Conservation (phyloP, 2,113 vertebrate species). For the Capra hircus region DNA sequence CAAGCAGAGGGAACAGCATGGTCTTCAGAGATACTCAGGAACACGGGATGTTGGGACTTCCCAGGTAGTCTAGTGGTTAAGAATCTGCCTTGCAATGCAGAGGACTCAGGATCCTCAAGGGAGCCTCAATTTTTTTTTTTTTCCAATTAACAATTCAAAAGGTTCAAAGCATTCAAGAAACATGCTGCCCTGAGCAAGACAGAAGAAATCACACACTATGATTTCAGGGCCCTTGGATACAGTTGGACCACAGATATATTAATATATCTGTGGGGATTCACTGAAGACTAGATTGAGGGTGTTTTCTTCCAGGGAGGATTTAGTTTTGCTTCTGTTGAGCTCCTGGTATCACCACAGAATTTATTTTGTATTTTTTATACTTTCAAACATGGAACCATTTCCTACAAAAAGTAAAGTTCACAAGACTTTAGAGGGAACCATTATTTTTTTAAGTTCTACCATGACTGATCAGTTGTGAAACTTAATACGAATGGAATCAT, state of each 20-base stretch:
- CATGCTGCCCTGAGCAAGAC: too few species aligned
- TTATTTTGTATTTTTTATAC: background rate
- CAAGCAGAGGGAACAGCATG: background rate
- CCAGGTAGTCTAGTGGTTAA: background rate
- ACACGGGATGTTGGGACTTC: background rate
- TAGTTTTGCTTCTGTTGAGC: slow-evolving; percentile 2
- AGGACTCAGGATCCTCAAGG: background rate
- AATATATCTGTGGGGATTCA: background rate
- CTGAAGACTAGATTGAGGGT: background rate
- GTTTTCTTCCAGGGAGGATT: background rate
- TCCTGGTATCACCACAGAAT: background rate
- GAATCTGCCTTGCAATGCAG: background rate
- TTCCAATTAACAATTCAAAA: too few species aligned
- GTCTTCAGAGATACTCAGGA: background rate
- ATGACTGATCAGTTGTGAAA: background rate
- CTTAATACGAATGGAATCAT: background rate
- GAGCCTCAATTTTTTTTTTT: too few species aligned
- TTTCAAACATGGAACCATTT: background rate
- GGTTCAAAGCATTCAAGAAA: too few species aligned
- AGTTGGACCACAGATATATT: background rate
- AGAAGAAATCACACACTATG: background rate
- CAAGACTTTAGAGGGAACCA: background rate
- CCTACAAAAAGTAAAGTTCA: background rate
- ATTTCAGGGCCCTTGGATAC: background rate
- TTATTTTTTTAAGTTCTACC: background rate